A percentile compares a stretch with the other conserved stretches of the same genome.
phyloP scores from a whole-genome alignment of 1,140 invertebrate genomes.

The Drosophila kikkawai region DNA sequence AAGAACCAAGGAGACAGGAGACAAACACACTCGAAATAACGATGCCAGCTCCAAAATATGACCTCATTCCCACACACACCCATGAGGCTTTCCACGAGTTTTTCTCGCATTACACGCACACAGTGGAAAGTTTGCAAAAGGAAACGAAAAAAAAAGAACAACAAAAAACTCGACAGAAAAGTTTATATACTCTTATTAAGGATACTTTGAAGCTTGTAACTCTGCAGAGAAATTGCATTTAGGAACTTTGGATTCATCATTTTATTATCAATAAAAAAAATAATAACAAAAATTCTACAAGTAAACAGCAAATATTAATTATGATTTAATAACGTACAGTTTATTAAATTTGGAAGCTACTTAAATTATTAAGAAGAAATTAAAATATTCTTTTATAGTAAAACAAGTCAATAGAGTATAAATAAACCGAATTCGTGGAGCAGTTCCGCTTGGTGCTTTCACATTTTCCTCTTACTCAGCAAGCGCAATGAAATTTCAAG shows the following conservation, averaged over 20 bases:
- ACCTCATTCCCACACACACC: slow-evolving; percentile 65
- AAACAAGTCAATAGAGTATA: neutral
- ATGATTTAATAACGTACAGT: neutral
- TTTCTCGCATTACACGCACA: slow-evolving; percentile 28
- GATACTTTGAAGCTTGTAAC: neutral
- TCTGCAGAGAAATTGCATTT: neutral
- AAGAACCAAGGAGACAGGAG: slow-evolving; percentile 7
- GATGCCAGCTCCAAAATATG: slow-evolving; percentile 72
- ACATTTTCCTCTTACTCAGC: slow-evolving; percentile 24
- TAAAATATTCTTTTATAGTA: neutral
- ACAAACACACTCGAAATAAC: slow-evolving; percentile 40
- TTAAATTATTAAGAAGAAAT: neutral
- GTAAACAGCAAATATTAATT: no score
- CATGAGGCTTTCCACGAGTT: slow-evolving; percentile 29
- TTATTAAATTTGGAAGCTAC: neutral
- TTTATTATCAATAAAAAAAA: neutral
- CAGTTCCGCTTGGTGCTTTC: neutral
- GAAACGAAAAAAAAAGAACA: slow-evolving; percentile 3
- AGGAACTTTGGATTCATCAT: neutral
- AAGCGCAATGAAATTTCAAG: slow-evolving; percentile 70
- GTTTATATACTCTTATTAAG: neutral
- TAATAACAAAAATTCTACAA: no score
- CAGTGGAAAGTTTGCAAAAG: slow-evolving; percentile 26
- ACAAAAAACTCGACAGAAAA: neutral
- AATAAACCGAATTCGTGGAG: neutral